A percentile compares a stretch with the other conserved stretches of the same genome.
Evolutionary conservation across 2,113 vertebrate species (phyloP).

Genomic region (Nothoprocta perdicaria): DNA sequence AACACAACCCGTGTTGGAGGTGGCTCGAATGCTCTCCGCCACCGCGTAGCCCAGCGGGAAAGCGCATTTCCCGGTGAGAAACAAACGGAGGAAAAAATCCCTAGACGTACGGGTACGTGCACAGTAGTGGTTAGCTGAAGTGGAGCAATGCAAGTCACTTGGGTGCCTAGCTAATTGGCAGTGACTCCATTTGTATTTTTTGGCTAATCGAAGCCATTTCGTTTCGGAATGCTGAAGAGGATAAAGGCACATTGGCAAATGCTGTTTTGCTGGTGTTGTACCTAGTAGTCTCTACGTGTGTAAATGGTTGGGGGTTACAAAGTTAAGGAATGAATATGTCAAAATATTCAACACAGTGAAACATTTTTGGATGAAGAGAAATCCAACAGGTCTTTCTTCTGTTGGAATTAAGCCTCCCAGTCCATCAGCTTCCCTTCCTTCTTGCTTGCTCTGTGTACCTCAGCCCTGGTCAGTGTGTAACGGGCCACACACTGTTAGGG

Average conservation of each 20-base stretch:
- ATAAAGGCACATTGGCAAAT: background rate
- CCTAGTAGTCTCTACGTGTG: background rate
- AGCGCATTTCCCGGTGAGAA: background rate
- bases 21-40: background rate
- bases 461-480: background rate
- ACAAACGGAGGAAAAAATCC: background rate
- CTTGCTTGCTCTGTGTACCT: background rate
- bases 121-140: background rate
- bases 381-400: background rate
- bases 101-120: background rate
- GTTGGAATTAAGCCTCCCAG: background rate
- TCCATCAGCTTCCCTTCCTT: background rate
- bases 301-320: background rate
- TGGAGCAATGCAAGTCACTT: background rate
- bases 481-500: background rate
- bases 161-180: background rate
- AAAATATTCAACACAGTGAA: background rate
- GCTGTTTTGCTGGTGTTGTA: background rate
- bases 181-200: background rate
- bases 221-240: background rate
- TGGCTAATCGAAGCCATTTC: accelerated
- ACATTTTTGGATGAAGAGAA: background rate
- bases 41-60: accelerated
- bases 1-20: background rate
- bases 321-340: background rate